These are phyloP conservation scores for Oxycera nigricornis DNA, from an alignment of 2,888 invertebrate species.

Conservation along the genomic window DNA sequence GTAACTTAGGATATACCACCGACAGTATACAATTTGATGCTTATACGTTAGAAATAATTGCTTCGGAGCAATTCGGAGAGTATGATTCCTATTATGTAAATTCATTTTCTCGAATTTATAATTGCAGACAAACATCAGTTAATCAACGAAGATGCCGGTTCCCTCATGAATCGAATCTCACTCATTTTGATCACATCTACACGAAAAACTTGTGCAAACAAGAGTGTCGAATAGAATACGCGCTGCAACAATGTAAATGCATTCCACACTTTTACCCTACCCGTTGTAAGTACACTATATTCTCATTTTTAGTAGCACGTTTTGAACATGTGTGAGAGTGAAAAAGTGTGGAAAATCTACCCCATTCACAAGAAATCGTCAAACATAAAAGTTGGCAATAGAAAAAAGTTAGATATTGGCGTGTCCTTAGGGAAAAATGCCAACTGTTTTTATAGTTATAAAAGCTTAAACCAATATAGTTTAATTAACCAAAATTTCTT, in stretches of 20 bases:
- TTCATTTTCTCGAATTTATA: not conserved
- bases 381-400: too few species aligned
- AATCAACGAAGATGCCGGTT: slow-evolving; percentile 59
- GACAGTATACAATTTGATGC: slow-evolving; percentile 53
- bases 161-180: slow-evolving; percentile 58
- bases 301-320: too few species aligned
- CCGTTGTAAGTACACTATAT: slow-evolving; percentile 54
- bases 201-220: slow-evolving; percentile 58
- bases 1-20: slow-evolving; percentile 51
- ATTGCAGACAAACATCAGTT: slow-evolving; percentile 53
- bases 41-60: slow-evolving; percentile 53
- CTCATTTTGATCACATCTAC: slow-evolving; percentile 57
- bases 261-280: slow-evolving; percentile 63
- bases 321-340: too few species aligned
- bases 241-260: slow-evolving; percentile 57
- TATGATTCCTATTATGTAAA: slow-evolving; percentile 37
- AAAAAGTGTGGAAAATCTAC: too few species aligned
- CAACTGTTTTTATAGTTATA: too few species aligned
- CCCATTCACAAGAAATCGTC: too few species aligned
- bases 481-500: too few species aligned
- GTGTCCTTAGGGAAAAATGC: too few species aligned
- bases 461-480: too few species aligned
- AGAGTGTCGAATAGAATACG: slow-evolving; percentile 59
- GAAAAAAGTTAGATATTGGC: too few species aligned
- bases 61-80: slow-evolving; percentile 55